These are phyloP conservation scores for Phalloptychus januarius DNA, from an alignment of 2,797 vertebrate genomes.

Conservation along the genomic window DNA sequence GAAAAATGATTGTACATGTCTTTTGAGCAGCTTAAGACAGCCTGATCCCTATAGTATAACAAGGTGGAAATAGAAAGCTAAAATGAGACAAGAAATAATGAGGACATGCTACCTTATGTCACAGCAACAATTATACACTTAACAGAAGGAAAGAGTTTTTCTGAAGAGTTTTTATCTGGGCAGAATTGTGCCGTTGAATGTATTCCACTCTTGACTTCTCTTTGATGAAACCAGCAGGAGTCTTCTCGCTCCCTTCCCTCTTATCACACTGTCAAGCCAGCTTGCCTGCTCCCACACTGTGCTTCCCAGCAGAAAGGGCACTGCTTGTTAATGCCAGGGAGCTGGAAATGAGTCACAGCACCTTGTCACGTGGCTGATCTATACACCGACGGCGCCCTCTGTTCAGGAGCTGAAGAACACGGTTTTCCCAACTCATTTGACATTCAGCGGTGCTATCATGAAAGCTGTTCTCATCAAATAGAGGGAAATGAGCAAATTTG, in stretches of 20 bases:
- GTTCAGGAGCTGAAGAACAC: constrained; percentile 59
- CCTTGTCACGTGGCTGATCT: constrained; percentile 67
- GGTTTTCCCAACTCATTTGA: constrained; percentile 62
- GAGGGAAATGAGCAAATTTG: constrained; percentile 55
- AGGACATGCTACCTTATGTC: constrained; percentile 31
- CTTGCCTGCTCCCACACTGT: constrained; percentile 67
- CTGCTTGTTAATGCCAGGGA: constrained; percentile 76
- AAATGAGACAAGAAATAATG: constrained; percentile 19
- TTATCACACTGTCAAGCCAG: constrained; percentile 67
- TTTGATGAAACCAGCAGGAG: constrained; percentile 70
- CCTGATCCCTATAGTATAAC: not conserved
- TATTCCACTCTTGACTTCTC: constrained; percentile 67
- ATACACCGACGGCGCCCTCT: constrained; percentile 52
- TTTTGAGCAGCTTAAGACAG: not conserved
- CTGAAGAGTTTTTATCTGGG: constrained; percentile 65
- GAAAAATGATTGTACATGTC: not conserved
- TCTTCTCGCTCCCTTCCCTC: constrained; percentile 63
- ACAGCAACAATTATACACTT: constrained; percentile 58
- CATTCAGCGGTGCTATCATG: constrained; percentile 59
- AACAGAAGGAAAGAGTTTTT: constrained; percentile 54
- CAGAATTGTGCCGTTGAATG: constrained; percentile 37
- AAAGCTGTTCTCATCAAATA: constrained; percentile 59
- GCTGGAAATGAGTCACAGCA: constrained; percentile 77
- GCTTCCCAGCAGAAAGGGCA: constrained; percentile 71
- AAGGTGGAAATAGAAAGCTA: constrained; percentile 15